Evolutionary conservation across 2,888 invertebrate species (phyloP).

Genomic region (Acanthoscelides obtectus): DNA sequence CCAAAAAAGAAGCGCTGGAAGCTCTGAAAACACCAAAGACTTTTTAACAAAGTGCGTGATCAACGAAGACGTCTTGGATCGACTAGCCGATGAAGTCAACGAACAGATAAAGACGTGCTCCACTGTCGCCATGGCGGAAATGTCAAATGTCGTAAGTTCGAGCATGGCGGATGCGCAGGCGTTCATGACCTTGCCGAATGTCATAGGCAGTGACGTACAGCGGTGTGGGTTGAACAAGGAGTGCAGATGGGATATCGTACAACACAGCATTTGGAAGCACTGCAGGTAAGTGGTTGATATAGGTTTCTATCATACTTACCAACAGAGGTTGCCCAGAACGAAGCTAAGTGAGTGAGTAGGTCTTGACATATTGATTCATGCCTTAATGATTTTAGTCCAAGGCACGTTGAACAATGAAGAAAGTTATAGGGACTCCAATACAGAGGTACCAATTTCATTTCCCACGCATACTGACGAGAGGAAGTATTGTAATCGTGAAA

Average conservation of each 20-base stretch:
- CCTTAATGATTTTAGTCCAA: no score
- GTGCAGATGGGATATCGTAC: slow-evolving; percentile 18
- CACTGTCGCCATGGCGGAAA: slow-evolving; percentile 19
- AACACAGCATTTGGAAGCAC: slow-evolving; percentile 22
- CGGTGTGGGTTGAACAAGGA: slow-evolving; percentile 17
- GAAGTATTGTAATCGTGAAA: no score
- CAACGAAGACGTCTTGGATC: neutral
- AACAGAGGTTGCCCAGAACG: no score
- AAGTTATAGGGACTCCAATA: no score
- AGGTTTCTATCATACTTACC: no score
- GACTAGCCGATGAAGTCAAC: slow-evolving; percentile 14
- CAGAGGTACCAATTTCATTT: no score
- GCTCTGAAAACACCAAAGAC: neutral
- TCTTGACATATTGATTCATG: no score
- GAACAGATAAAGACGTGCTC: slow-evolving; percentile 22
- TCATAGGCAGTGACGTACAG: slow-evolving; percentile 20
- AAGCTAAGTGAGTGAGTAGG: no score
- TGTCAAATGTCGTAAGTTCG: slow-evolving; percentile 21
- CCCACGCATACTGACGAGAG: no score
- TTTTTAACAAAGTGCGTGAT: neutral
- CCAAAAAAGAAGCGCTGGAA: neutral
- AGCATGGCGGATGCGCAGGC: slow-evolving; percentile 23
- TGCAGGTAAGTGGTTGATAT: slow-evolving; percentile 13
- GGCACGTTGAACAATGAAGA: no score
- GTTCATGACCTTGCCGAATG: slow-evolving; percentile 22